Base-by-base conservation (phyloP, 2,113 vertebrate species). In the Petroica traversi region DNA sequence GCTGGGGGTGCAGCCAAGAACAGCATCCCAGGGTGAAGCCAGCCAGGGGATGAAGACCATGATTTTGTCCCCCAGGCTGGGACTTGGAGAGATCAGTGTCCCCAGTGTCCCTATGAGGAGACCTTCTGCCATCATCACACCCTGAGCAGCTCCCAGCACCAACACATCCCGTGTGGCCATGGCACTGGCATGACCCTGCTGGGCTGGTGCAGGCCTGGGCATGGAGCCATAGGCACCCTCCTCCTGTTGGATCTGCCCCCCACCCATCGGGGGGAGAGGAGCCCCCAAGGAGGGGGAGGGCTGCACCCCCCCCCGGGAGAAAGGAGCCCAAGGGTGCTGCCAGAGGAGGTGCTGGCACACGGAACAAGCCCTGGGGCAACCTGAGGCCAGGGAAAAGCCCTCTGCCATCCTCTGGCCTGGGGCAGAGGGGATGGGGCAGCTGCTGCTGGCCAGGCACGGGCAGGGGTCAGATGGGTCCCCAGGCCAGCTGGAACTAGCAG, bases 401-500 rank as follows among this genome's bases (percentile, higher is more conserved):
- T 62, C 43, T 48, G 33, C 49, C 5, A 8, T 33, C 33, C 76
- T 64, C n/a, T 28, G 3, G 1, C 24, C 67, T 5, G 2, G 19
- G 43, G n/a, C 8, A 6, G 76, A 71, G 31, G 54, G 36, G 29
- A 67, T 33, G 28, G 19, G 19, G 38, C 76, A 73, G 84, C 72
- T 64, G 45, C 84, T 68, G 76, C n/a, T 66, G 59, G 15, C 80
- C 43, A 16, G 64, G 38, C 6, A 2, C 7, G 31, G 61, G 57
- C 67, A 63, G 58, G 67, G 58, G 80, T 48, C 80, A 73, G 22
- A 57, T 24, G 58, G 46, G 73, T 49, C 29, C 51, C 59, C 73
- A 59, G 40, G n/a, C 36, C 0, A 2, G 75, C 22, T 0, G 0
- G 24, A 63, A 34, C 67, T 2, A 0, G 23, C 63, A 46, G 59